Base-by-base conservation (phyloP, 2,797 vertebrate genomes). In the Chiropotes sagulatus region DNA sequence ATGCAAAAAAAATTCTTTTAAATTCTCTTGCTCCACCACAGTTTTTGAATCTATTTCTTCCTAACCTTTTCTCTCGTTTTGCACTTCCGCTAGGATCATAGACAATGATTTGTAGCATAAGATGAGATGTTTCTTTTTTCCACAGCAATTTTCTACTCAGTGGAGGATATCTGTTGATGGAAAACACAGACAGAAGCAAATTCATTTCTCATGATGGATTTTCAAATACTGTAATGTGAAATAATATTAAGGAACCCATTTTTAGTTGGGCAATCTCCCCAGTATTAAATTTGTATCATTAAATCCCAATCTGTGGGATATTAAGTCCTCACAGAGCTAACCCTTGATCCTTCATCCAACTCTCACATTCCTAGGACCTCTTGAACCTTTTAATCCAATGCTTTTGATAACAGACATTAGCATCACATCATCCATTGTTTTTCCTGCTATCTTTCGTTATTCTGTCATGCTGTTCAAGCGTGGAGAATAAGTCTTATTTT, bases 211-310 rank as follows among this genome's bases (percentile, higher is more conserved):
- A 70, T 33, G 14, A 76, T 88, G 36, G 33, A 88, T 85, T 95
- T 93, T 85, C 30, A 75, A 96, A 87, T 41, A 36, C n/a, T 81
- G n/a, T 81, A 57, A 36, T 82, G 20, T 82, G 50, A 96, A 93
- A 85, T 70, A 81, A 85, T 96, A 36, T 70, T 91, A 82, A 10
- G 36, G 22, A 48, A 54, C 13, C 24, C n/a, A 41, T 85, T 88
- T 95, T 84, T 84, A 72, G n/a, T 70, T 64, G 41, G 61, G 48
- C 22, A 22, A 39, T 75, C 52, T 90, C 41, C 39, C 30, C 36
- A 81, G 36, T 26, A 46, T 95, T 80, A n/a, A 79, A 33, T 48
- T 67, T 84, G 24, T 82, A 48, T 64, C 28, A 72, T 85, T 13
- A 0, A n/a, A 67, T 67, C 61, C 61, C 61, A 67, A n/a, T 67